Evolutionary conservation across 2,888 invertebrate species (phyloP).

Genomic region (Cephus pygmeus): DNA sequence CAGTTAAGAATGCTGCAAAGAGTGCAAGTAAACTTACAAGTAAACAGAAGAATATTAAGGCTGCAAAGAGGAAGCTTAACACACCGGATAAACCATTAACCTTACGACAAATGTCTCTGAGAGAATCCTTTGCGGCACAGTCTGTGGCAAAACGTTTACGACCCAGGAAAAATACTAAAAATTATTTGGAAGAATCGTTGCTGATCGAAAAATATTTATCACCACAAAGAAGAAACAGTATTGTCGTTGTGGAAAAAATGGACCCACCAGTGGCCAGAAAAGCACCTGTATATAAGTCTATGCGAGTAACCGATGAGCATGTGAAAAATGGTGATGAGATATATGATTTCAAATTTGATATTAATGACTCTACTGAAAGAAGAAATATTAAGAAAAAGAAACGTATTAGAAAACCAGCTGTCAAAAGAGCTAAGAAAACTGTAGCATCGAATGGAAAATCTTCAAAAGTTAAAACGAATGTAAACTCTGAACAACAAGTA

Average conservation of each 20-base stretch:
- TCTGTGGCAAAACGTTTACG: constrained; percentile 18
- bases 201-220: constrained; percentile 13
- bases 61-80: neutral
- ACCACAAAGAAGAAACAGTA: constrained; percentile 10
- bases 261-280: constrained; percentile 7
- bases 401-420: constrained; percentile 14
- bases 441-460: neutral
- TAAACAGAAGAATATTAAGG: neutral
- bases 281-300: constrained; percentile 28
- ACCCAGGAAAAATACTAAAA: constrained; percentile 14
- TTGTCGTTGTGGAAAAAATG: constrained; percentile 2
- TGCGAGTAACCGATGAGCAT: constrained; percentile 18
- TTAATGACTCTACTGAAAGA: constrained; percentile 18
- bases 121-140: constrained; percentile 11
- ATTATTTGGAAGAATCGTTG: constrained; percentile 28
- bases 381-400: constrained; percentile 17
- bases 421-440: constrained; percentile 20
- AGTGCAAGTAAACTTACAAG: neutral
- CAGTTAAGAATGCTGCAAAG: neutral
- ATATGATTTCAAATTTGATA: constrained; percentile 29
- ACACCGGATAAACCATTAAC: neutral
- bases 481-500: constrained; percentile 6
- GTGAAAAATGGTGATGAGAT: constrained; percentile 15
- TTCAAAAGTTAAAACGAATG: neutral
- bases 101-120: constrained; percentile 12